Percentiles rank a stretch among this genome's conserved stretches.
phyloP scores from a whole-genome alignment of 2,797 vertebrate species.

The Geotria australis region DNA sequence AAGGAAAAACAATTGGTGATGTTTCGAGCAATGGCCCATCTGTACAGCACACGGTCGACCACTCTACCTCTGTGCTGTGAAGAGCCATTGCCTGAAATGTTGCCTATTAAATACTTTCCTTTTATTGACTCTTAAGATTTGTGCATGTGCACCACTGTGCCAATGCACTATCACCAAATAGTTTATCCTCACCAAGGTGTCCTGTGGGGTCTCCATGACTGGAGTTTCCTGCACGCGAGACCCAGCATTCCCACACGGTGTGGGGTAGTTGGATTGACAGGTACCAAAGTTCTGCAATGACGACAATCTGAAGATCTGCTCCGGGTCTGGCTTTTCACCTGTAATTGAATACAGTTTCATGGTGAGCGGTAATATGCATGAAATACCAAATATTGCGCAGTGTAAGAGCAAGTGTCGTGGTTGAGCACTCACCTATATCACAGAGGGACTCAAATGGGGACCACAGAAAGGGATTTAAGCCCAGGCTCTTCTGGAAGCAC shows the following conservation, averaged over 20 bases:
- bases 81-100: too few relatives aligned
- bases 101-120: too few relatives aligned
- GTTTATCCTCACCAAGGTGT: conserved; percentile 44
- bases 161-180: background rate
- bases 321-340: conserved; percentile 92
- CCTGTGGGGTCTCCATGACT: conserved; percentile 82
- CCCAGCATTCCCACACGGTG: conserved; percentile 32
- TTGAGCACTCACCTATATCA: conserved; percentile 49
- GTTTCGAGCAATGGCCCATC: too few relatives aligned
- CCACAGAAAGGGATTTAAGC: conserved; percentile 92
- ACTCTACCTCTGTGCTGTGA: too few relatives aligned
- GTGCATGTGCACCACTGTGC: background rate
- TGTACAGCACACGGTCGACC: too few relatives aligned
- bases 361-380: too few relatives aligned
- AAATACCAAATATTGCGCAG: too few relatives aligned
- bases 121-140: background rate
- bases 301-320: conserved; percentile 80
- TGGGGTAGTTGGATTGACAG: conserved; percentile 26
- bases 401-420: background rate
- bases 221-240: conserved; percentile 48
- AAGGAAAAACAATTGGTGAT: too few relatives aligned
- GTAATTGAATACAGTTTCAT: background rate
- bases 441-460: conserved; percentile 81
- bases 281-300: conserved; percentile 59
- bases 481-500: conserved; percentile 96